Evolutionary conservation across 2,113 vertebrate genomes (phyloP).

Genomic region (Heliornis fulica): DNA sequence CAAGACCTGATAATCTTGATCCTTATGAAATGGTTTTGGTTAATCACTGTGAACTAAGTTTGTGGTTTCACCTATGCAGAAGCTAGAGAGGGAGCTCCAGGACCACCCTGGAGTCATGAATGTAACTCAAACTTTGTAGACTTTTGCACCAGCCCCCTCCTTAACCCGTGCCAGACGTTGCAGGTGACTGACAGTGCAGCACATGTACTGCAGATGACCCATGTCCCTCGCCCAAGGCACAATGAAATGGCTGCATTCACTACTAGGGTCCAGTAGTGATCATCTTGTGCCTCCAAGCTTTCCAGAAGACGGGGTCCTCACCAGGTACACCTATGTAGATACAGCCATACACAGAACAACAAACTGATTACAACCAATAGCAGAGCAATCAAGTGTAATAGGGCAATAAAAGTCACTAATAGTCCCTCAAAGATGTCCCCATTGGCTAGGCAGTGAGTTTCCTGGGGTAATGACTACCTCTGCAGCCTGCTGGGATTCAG

Average conservation of each 20-base stretch:
- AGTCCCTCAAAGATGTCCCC: background rate
- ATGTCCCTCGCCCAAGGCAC: background rate
- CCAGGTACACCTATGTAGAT: too few species aligned
- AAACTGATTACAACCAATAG: background rate
- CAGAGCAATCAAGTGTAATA: background rate
- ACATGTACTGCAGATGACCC: background rate
- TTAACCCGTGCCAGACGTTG: rapidly evolving
- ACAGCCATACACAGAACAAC: background rate
- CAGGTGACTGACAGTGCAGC: background rate
- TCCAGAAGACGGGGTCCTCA: background rate
- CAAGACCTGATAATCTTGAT: background rate
- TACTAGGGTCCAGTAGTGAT: background rate
- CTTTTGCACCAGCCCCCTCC: background rate
- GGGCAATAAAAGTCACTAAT: rapidly evolving
- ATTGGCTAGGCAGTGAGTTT: background rate
- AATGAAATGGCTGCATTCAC: background rate
- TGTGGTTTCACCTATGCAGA: background rate
- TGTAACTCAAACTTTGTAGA: background rate
- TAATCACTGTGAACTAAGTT: background rate
- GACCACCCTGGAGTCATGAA: background rate
- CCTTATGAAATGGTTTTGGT: background rate
- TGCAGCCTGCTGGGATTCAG: background rate
- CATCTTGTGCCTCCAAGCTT: background rate
- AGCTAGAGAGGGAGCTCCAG: background rate
- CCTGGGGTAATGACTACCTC: background rate